Evolutionary conservation across 2,797 vertebrate genomes (phyloP), one percentile per base, ranked within the genome.

Genomic region (Centroberyx gerrardi): DNA sequence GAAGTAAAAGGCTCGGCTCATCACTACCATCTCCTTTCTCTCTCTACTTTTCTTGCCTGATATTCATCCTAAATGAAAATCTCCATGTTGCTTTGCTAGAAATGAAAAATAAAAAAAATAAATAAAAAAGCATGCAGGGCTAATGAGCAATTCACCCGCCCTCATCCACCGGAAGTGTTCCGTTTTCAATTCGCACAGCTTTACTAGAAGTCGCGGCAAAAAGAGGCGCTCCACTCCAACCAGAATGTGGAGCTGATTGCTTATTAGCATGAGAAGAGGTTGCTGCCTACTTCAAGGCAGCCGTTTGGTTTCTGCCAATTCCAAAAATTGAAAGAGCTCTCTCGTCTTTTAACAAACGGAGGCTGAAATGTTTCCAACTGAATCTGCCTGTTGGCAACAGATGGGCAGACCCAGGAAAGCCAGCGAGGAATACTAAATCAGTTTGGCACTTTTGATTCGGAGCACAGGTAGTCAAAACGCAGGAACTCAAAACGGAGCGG

Each of bases 211-310:
- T 85, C 68, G 2, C 4, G 18, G 77, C 76, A n/a, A 83, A 90
- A 86, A 83, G 81, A 85, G 8, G 62, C 72, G 77, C 82, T 69
- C 73, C 81, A 91, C 88, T 92, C 74, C 22, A 54, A 82, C 60
- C 76, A 91, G 81, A 92, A 93, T 91, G 87, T 72, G 78, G 72
- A 66, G 67, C 89, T 91, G 88, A 93, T 93, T 93, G 86, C 88
- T 87, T 63, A 89, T 92, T 90, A 88, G 72, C 85, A 90, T 89
- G 81, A 90, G 81, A 88, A 88, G 84, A 86, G 62, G 70, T 74
- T 77, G 33, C 74, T 80, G 80, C 66, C 71, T 74, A 55, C 81
- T 87, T 78, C 42, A 67, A 75, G 49, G 82, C 78, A 82, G 70
- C 66, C 5, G 18, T 76, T 83, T 68, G 33, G 62, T 68, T 72